Base-by-base conservation (phyloP, 2,113 vertebrate genomes). In the Hylia prasina region DNA sequence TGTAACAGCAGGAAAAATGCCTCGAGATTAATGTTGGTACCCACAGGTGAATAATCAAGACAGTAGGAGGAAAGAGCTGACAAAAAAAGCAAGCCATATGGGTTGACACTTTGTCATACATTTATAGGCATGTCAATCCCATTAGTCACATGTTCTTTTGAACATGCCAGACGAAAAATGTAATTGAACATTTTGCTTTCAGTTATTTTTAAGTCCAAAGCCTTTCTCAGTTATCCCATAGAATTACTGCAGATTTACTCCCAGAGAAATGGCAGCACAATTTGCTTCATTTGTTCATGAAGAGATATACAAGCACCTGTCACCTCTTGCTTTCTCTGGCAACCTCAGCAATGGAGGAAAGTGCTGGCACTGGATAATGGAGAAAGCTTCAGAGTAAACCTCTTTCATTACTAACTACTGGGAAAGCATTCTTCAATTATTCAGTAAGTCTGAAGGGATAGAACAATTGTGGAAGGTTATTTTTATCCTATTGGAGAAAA, bases 391-490 rank as follows among this genome's bases (percentile, higher is more conserved):
- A 63, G 83, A 66, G 48, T 40, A 95, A 96, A 91, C 60, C 76
- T 93, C 82, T 81, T 93, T 96, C 94, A 66, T 96, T 95, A 39
- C 47, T 68, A 96, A 90, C 88, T 73, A 90, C 60, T 28, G 8
- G 66, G 89, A 96, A 91, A 82, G 44, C 70, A 77, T 75, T 87
- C 81, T 95, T 98, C 97, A 97, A 97, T 97, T 98, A 98, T 97
- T 98, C 91, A 97, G 58, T 69, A 94, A 70, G 87, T 95, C 92
- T 95, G 75, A 94, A 96, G 87, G 87, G 86, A 53, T 31, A 61
- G 82, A 95, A 73, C 82, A 86, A 53, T 87, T 94, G 92, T 95
- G 78, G 65, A 92, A 87, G 65, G 61, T 80, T 97, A 97, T 97
- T 97, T 96, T 96, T 96, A 93, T 95, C 82, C 81, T 85, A 4